Evolutionary conservation across 2,888 invertebrate species (phyloP).

Genomic region (Drosophila helvetica): DNA sequence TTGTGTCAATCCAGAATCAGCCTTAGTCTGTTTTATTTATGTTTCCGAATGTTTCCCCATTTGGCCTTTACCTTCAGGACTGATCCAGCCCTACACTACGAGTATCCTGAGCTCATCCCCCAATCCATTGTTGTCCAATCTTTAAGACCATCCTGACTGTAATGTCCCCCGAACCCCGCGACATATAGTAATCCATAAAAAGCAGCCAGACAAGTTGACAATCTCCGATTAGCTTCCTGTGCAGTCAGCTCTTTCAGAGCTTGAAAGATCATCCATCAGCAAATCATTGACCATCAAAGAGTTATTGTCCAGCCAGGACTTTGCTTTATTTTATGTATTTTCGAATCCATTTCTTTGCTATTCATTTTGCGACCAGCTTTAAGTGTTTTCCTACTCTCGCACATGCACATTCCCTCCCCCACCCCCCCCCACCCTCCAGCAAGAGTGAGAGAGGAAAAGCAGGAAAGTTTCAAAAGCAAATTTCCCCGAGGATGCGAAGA

Average conservation of each 20-base stretch:
- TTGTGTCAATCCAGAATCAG: too few relatives aligned
- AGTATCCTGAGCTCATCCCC: too few relatives aligned
- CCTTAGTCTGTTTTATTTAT: too few relatives aligned
- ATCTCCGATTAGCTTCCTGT: slow-evolving; percentile 9
- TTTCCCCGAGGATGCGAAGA: slow-evolving; percentile 67
- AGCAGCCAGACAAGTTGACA: slow-evolving; percentile 20
- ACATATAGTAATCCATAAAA: neutral
- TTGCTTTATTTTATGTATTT: slow-evolving; percentile 28
- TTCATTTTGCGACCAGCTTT: slow-evolving; percentile 46
- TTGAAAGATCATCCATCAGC: slow-evolving; percentile 53
- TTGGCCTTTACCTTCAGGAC: too few relatives aligned
- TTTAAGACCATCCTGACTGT: neutral
- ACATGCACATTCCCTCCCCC: too few relatives aligned
- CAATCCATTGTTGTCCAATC: too few relatives aligned
- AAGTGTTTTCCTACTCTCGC: slow-evolving; percentile 55
- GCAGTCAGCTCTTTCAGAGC: neutral
- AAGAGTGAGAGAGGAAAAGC: slow-evolving; percentile 2
- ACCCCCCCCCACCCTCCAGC: too few relatives aligned
- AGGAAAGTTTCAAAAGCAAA: slow-evolving; percentile 69
- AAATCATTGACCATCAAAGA: slow-evolving; percentile 59
- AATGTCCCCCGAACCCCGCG: neutral
- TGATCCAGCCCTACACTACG: too few relatives aligned
- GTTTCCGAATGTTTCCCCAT: too few relatives aligned
- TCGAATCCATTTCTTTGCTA: neutral
- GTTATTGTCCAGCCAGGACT: slow-evolving; percentile 59